Conservation (phyloP, 2,888 invertebrate species). For the Strigamia maritima region DNA sequence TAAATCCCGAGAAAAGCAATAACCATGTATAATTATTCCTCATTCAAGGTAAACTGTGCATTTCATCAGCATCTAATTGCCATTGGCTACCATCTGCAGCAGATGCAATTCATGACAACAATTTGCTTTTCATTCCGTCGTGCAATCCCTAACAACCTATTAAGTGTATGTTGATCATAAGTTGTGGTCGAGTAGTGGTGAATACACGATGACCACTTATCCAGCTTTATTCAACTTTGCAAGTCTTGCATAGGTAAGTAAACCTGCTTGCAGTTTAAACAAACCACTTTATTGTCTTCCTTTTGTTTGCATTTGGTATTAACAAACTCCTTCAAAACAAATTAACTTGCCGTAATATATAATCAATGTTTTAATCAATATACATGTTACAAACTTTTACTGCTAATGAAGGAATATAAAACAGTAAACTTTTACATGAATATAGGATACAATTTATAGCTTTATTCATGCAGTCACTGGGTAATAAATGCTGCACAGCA, state of each 20-base stretch:
- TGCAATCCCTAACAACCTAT: slow-evolving; percentile 10
- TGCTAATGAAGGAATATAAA: no score
- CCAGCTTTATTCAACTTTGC: not conserved
- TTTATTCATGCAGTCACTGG: no score
- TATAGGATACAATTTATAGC: no score
- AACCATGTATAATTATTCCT: not conserved
- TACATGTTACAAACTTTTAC: no score
- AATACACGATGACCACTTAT: slow-evolving; percentile 1
- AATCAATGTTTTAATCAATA: no score
- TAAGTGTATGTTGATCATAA: not conserved
- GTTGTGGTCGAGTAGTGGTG: slow-evolving; percentile 10
- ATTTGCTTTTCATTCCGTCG: slow-evolving; percentile 5
- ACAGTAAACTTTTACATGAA: no score
- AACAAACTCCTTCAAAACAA: not conserved
- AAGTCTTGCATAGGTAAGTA: not conserved
- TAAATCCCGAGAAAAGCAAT: not conserved
- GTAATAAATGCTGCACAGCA: no score
- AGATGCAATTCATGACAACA: not conserved
- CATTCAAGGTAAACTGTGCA: not conserved
- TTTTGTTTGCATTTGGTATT: not conserved
- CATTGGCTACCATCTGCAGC: slow-evolving; percentile 2
- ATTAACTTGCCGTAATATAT: not conserved
- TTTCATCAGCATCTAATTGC: not conserved
- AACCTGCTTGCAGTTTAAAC: not conserved
- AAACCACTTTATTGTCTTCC: not conserved